Percentiles rank a stretch among this genome's conserved stretches.
phyloP scores from a whole-genome alignment of 2,113 vertebrate species.

The Taxidea taxus region DNA sequence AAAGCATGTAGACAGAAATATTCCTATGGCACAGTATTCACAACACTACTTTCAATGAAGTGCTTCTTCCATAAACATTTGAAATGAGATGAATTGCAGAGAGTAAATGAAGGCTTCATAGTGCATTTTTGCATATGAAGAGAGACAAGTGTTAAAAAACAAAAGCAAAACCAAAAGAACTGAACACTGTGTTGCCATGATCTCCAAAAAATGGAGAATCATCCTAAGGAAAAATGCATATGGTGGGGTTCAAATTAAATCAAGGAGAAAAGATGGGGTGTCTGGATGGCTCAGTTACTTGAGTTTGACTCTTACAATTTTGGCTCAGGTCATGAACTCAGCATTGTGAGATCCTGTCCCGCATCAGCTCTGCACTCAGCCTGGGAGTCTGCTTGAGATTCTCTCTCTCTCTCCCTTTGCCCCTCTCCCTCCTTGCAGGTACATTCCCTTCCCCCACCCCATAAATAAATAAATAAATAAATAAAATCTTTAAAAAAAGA shows the following conservation, averaged over 20 bases:
- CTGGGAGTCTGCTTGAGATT: neutral
- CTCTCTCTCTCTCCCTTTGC: neutral
- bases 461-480: neutral
- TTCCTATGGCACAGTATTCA: constrained; percentile 92
- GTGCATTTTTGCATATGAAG: constrained; percentile 85
- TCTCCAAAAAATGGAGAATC: constrained; percentile 76
- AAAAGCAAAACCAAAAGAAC: constrained; percentile 73
- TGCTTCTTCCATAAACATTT: constrained; percentile 97
- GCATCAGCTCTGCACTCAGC: neutral
- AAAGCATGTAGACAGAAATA: constrained; percentile 96
- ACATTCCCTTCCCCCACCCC: neutral
- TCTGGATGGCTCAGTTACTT: neutral
- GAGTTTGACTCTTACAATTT: neutral
- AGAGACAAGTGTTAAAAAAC: constrained; percentile 84
- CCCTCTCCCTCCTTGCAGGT: neutral
- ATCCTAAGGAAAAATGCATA: constrained; percentile 77
- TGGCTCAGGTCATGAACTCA: neutral
- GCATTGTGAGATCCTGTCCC: neutral
- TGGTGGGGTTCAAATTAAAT: constrained; percentile 86
- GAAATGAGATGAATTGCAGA: constrained; percentile 98
- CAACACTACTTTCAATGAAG: constrained; percentile 97
- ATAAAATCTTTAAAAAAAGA: constrained; percentile 35
- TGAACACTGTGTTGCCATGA: constrained; percentile 73
- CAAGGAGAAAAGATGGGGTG: constrained; percentile 75
- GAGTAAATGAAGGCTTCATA: constrained; percentile 98